Evolutionary conservation across 2,888 invertebrate genomes (phyloP).

Genomic region (Clostera curtula): DNA sequence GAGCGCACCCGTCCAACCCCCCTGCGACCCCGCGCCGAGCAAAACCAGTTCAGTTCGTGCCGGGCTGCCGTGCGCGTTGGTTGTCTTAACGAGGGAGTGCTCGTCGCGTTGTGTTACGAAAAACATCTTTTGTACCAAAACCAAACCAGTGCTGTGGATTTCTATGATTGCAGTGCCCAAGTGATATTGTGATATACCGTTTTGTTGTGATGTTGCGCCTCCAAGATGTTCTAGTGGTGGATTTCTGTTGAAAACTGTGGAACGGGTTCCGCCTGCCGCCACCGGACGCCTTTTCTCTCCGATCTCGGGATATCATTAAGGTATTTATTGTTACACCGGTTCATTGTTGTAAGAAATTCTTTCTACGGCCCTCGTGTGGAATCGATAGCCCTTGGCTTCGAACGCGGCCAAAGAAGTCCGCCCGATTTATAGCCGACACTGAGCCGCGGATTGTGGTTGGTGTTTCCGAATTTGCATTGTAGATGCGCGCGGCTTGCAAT

Average conservation of each 20-base stretch:
- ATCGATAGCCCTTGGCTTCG: constrained; percentile 60
- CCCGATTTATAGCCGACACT: constrained; percentile 44
- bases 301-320: constrained; percentile 74
- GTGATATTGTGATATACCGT: constrained; percentile 69
- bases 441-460: constrained; percentile 51
- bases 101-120: constrained; percentile 63
- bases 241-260: constrained; percentile 64
- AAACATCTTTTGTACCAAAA: constrained; percentile 60
- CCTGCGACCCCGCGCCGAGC: constrained; percentile 42
- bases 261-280: constrained; percentile 57
- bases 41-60: constrained; percentile 72
- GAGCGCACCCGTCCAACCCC: constrained; percentile 58
- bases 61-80: constrained; percentile 69
- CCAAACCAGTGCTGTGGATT: constrained; percentile 69
- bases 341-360: constrained; percentile 73
- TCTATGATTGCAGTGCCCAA: constrained; percentile 50
- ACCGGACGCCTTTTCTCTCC: constrained; percentile 68
- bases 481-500: constrained; percentile 54
- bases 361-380: constrained; percentile 59
- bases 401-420: constrained; percentile 33
- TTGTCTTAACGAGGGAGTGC: constrained; percentile 29
- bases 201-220: constrained; percentile 62
- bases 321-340: constrained; percentile 74
- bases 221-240: constrained; percentile 61
- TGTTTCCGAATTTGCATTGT: constrained; percentile 65